Evolutionary conservation across 1,140 invertebrate species (phyloP).

Genomic region (Brachionus paranguensis): DNA sequence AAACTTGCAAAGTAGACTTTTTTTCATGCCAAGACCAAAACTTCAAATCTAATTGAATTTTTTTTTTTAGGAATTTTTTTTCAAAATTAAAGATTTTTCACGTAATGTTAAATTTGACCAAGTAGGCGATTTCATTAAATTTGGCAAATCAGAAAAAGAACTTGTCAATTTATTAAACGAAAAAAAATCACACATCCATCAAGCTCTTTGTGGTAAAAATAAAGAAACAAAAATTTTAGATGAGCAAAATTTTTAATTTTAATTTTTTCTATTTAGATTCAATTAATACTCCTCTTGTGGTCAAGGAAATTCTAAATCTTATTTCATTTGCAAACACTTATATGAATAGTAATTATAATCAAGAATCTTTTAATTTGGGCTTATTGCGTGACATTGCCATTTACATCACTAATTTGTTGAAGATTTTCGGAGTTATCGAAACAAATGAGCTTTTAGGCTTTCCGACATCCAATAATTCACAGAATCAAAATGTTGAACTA

Average conservation of each 20-base stretch:
- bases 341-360: conserved; percentile 62
- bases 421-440: conserved; percentile 74
- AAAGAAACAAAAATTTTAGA: not conserved
- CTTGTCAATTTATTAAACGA: conserved; percentile 58
- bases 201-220: conserved; percentile 67
- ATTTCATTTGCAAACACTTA: conserved; percentile 77
- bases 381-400: conserved; percentile 58
- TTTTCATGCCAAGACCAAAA: not conserved
- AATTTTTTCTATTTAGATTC: conserved; percentile 66
- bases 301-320: conserved; percentile 77
- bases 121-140: conserved; percentile 54
- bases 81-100: conserved; percentile 81
- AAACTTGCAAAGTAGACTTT: conserved; percentile 71
- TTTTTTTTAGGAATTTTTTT: conserved; percentile 77
- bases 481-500: conserved; percentile 55
- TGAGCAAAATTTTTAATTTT: too few species aligned
- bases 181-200: conserved; percentile 69
- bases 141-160: conserved; percentile 52
- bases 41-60: too few species aligned
- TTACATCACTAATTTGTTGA: conserved; percentile 79
- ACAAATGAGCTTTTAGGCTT: conserved; percentile 71
- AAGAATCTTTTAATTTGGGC: conserved; percentile 51
- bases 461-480: conserved; percentile 53
- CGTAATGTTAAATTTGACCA: conserved; percentile 53
- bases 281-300: conserved; percentile 77